Conservation (phyloP, 2,113 vertebrate genomes). For the Pungitius pungitius region DNA sequence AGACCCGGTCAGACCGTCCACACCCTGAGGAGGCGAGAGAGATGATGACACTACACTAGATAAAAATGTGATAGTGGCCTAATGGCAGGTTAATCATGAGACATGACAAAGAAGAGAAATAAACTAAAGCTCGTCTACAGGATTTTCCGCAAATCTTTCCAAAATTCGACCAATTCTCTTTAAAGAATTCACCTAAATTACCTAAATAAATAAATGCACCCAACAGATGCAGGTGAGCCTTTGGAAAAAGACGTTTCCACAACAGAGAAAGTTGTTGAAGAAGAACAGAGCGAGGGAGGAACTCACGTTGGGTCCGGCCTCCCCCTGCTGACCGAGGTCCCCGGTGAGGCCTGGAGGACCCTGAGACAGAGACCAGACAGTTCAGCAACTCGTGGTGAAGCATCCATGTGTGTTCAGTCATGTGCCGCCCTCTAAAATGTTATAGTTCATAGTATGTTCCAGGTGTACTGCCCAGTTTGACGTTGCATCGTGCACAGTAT, state of each 20-base stretch:
- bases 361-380: conserved; percentile 49
- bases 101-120: not conserved
- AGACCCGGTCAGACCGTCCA: conserved; percentile 89
- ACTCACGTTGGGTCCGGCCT: conserved; percentile 81
- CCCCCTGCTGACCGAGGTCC: conserved; percentile 82
- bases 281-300: not conserved
- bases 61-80: not conserved
- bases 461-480: not conserved
- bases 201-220: not conserved
- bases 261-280: not conserved
- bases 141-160: not conserved
- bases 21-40: conserved; percentile 80
- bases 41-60: not conserved
- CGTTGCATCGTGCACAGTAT: not conserved
- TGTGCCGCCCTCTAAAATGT: not conserved
- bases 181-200: not conserved
- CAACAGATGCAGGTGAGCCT: not conserved
- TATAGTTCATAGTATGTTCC: not conserved
- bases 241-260: not conserved
- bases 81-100: not conserved
- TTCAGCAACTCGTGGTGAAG: too few species aligned
- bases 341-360: conserved; percentile 82
- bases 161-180: not conserved
- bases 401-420: not conserved
- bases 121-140: not conserved